Percentiles rank a stretch among this genome's conserved stretches.
phyloP scores from a whole-genome alignment of 2,888 invertebrate genomes.

The Parnassius mnemosyne region DNA sequence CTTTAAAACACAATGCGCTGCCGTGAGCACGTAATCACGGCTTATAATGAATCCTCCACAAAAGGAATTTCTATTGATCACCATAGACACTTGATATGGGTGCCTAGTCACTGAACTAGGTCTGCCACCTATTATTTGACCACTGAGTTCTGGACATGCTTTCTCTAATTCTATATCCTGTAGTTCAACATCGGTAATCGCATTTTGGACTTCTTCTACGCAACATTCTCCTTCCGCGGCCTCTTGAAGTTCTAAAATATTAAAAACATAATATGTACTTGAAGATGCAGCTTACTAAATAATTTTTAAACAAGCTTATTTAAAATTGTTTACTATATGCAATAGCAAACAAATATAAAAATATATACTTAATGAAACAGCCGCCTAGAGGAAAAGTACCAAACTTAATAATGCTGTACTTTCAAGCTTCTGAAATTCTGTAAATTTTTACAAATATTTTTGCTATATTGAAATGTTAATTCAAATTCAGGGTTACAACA shows the following conservation, averaged over 20 bases:
- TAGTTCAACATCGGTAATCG: slow-evolving; percentile 42
- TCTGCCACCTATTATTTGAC: slow-evolving; percentile 70
- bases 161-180: slow-evolving; percentile 57
- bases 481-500: neutral
- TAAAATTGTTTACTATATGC: no score
- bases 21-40: slow-evolving; percentile 62
- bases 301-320: no score
- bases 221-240: slow-evolving; percentile 49
- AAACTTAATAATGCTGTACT: no score
- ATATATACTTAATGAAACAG: no score
- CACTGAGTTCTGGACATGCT: slow-evolving; percentile 66
- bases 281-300: neutral
- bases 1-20: slow-evolving; percentile 74
- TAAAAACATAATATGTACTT: no score
- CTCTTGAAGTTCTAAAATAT: slow-evolving; percentile 59
- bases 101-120: slow-evolving; percentile 64
- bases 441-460: no score
- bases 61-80: slow-evolving; percentile 70
- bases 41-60: slow-evolving; percentile 75
- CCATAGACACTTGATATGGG: slow-evolving; percentile 68
- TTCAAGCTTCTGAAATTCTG: no score
- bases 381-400: no score
- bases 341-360: no score
- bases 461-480: neutral
- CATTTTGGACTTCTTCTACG: slow-evolving; percentile 39